A percentile compares a stretch with the other conserved stretches of the same genome.
Evolutionary conservation across 1,140 invertebrate species (phyloP).

Genomic region (Halyomorpha halys): DNA sequence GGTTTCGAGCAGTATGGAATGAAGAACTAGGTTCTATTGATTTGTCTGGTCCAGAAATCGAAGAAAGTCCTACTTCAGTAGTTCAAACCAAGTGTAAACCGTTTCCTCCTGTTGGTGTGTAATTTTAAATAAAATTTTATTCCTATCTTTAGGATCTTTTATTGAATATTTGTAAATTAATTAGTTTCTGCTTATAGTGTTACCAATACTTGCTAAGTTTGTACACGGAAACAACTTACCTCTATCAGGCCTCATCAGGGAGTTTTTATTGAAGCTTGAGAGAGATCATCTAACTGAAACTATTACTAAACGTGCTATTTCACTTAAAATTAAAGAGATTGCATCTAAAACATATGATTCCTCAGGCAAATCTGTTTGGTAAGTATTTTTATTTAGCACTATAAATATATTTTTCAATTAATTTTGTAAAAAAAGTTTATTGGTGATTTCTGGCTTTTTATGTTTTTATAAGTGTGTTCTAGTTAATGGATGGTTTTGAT

Average conservation of each 20-base stretch:
- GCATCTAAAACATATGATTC: slow-evolving; percentile 12
- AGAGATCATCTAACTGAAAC: slow-evolving; percentile 2
- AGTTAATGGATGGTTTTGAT: too few species aligned
- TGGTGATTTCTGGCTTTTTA: too few species aligned
- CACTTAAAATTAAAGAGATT: slow-evolving; percentile 22
- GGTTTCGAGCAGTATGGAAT: slow-evolving; percentile 22
- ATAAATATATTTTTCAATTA: too few species aligned
- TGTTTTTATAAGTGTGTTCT: too few species aligned
- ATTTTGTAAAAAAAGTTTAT: too few species aligned
- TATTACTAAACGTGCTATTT: slow-evolving; percentile 19
- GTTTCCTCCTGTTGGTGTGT: not conserved
- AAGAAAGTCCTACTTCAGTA: not conserved
- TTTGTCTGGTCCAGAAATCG: not conserved
- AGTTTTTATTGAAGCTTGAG: slow-evolving; percentile 15
- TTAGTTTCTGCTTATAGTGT: not conserved
- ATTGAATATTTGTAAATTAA: not conserved
- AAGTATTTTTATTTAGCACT: slow-evolving; percentile 4
- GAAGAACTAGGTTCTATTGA: slow-evolving; percentile 20
- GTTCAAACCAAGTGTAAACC: slow-evolving; percentile 2
- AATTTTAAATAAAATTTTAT: not conserved
- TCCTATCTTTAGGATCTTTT: not conserved
- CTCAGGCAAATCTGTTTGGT: slow-evolving; percentile 11
- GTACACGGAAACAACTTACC: slow-evolving; percentile 19
- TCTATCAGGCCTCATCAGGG: slow-evolving; percentile 1
- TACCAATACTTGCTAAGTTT: slow-evolving; percentile 19